Evolutionary conservation across 2,113 vertebrate species (phyloP).

Genomic region (Myotis lucifugus): DNA sequence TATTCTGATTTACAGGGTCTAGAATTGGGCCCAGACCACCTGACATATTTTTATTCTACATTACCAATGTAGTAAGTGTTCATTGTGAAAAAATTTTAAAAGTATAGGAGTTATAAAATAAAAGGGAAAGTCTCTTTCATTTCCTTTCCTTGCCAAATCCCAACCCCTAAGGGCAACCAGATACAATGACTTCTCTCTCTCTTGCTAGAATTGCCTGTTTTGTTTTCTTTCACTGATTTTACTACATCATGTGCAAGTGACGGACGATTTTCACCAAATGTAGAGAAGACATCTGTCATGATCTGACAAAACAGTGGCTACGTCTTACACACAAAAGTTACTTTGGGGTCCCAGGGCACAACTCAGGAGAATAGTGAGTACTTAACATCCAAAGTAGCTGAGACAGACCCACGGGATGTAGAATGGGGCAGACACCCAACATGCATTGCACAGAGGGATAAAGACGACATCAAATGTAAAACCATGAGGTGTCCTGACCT

Average conservation of each 20-base stretch:
- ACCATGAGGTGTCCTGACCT: neutral
- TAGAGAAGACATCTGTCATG: neutral
- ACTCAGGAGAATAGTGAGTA: neutral
- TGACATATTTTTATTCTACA: neutral
- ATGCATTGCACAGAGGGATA: neutral
- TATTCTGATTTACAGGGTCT: neutral
- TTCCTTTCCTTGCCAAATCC: neutral
- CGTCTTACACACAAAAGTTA: neutral
- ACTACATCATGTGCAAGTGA: neutral
- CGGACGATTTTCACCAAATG: neutral
- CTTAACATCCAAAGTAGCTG: neutral
- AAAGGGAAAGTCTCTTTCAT: neutral
- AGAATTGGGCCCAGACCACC: neutral
- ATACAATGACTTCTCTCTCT: neutral
- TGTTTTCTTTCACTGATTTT: neutral
- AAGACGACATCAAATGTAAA: neutral
- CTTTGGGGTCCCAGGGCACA: neutral
- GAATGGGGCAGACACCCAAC: neutral
- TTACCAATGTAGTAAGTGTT: neutral
- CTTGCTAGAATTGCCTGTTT: neutral
- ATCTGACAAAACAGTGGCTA: neutral
- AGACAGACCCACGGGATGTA: neutral
- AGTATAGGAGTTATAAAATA: neutral
- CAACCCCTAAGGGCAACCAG: neutral
- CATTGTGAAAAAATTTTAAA: neutral